Percentiles rank a stretch among this genome's conserved stretches.
Conservation (phyloP, 1,140 invertebrate genomes). For the Matsumurasca onukii region DNA sequence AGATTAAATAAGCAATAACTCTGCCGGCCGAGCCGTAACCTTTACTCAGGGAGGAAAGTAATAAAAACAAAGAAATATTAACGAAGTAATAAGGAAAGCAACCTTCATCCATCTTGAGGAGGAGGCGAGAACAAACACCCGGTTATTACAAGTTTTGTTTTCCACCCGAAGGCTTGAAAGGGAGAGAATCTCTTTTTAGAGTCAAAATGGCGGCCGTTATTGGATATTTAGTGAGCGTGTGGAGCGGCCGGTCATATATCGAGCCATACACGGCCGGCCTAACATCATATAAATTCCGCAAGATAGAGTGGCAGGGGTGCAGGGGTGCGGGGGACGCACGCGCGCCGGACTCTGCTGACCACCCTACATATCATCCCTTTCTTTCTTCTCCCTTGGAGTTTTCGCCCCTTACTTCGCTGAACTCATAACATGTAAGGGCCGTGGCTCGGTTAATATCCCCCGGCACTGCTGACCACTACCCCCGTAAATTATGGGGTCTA, state of each 20-base stretch:
- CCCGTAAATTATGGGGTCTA: slow-evolving; percentile 32
- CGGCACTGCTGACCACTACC: slow-evolving; percentile 29
- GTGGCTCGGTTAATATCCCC: slow-evolving; percentile 31
- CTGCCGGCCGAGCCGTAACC: too few relatives aligned
- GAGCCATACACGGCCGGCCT: slow-evolving; percentile 32
- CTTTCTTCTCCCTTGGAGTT: slow-evolving; percentile 33
- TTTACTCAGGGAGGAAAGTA: background rate
- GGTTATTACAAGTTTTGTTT: slow-evolving; percentile 9
- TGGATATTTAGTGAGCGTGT: slow-evolving; percentile 28
- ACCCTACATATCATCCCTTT: slow-evolving; percentile 34
- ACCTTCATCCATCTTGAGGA: background rate
- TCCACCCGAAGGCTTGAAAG: slow-evolving; percentile 7
- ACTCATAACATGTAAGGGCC: slow-evolving; percentile 35
- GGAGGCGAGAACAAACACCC: slow-evolving; percentile 6
- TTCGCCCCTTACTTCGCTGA: slow-evolving; percentile 32
- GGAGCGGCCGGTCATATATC: slow-evolving; percentile 33
- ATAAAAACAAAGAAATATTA: background rate
- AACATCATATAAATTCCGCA: slow-evolving; percentile 36
- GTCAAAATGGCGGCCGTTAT: slow-evolving; percentile 35
- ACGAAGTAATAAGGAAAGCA: background rate
- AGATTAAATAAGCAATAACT: too few relatives aligned
- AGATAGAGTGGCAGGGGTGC: slow-evolving; percentile 31
- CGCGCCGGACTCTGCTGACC: slow-evolving; percentile 16
- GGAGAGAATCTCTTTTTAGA: slow-evolving; percentile 33
- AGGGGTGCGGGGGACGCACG: slow-evolving; percentile 26